Evolutionary conservation across 1,140 invertebrate species (phyloP), one percentile per base, ranked within the genome.

Genomic region (Atta colombica): DNA sequence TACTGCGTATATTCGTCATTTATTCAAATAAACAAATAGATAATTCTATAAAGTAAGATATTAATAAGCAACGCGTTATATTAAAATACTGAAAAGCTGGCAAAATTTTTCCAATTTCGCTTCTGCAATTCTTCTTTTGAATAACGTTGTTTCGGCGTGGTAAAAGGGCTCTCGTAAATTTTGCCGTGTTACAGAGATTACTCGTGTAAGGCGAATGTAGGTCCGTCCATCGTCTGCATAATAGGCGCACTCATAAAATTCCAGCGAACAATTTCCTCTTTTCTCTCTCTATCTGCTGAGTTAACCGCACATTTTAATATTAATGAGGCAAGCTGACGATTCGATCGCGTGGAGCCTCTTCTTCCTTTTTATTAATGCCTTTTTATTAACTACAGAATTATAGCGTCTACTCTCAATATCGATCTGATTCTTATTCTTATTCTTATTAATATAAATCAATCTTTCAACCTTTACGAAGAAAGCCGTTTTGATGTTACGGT

Each of bases 231-330:
- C 60, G 21, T 8, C 25, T 45, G 35, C 55, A 72, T 80, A 80
- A 80, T 69, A 82, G 28, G 25, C 16, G 53, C 39, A 82, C 53
- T 61, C 68, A 82, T 82, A 72, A 82, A 82, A 74, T 82, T 82
- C 25, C 68, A 82, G 31, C 14, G 16, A 72, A 82, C 16, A 25
- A 6, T 10, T 71, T 14, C 31, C 65, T 58, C 51, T 28, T 21
- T 16, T 65, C 58, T 49, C 39, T 65, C 35, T 63, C 39, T 31
- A 39, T 61, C 55, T 49, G 7, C 28, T 28, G 7, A 61, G 58
- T 55, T 53, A 14, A 35, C 80, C 28, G 51, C 35, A 60, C 35
- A 16, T 74, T 60, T 82, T 49, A 58, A 82, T 82, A 82, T 74
- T 82, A 82, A 49, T 60, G 66, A 74, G 18, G 25, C 35, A 39